These are phyloP conservation scores for Hemithea aestivaria DNA, from an alignment of 2,888 invertebrate species.

Conservation along the genomic window DNA sequence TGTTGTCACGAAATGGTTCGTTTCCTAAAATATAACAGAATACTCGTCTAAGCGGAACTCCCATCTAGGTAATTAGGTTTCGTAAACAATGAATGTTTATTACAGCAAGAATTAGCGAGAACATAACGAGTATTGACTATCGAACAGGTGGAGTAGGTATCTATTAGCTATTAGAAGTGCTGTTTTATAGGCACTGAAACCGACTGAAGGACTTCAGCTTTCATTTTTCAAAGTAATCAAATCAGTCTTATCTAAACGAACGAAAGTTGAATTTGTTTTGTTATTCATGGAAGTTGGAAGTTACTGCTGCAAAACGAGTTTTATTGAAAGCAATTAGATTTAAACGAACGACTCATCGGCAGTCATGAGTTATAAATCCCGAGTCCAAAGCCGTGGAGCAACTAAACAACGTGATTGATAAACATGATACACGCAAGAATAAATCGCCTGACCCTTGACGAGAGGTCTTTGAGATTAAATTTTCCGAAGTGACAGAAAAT, in stretches of 20 bases:
- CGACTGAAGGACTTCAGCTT: not conserved
- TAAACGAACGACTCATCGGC: conserved; percentile 5
- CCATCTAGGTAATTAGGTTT: not conserved
- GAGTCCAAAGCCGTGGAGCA: not conserved
- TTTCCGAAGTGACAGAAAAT: not conserved
- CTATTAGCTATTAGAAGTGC: no score
- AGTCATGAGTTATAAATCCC: conserved; percentile 12
- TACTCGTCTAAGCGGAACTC: not conserved
- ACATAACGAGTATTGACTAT: no score
- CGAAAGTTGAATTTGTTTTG: no score
- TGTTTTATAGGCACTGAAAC: no score
- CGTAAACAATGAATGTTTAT: not conserved
- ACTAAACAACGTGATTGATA: not conserved
- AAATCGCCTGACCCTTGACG: not conserved
- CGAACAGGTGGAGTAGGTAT: no score
- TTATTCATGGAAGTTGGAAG: no score
- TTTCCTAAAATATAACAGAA: conserved; percentile 1
- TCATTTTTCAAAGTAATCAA: not conserved
- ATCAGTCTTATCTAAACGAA: no score
- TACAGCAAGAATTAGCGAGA: no score
- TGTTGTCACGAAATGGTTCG: conserved; percentile 1
- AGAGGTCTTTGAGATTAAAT: conserved; percentile 1
- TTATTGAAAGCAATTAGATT: conserved; percentile 2
- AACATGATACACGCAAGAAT: conserved; percentile 1
- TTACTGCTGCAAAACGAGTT: not conserved